Conservation (phyloP, 1,140 invertebrate species). For the Eueides isabella region DNA sequence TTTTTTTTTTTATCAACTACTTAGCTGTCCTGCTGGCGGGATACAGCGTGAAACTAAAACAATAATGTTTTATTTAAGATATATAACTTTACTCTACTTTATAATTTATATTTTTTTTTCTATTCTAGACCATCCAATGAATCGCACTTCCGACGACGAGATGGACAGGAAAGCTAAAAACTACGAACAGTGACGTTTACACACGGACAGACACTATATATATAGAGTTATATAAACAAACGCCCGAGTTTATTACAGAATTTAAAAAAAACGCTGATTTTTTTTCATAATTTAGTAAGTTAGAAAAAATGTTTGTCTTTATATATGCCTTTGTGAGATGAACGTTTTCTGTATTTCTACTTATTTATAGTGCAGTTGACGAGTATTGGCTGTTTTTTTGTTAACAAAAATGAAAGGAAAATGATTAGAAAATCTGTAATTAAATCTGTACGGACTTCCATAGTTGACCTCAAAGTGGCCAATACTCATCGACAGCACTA, state of each 20-base stretch:
- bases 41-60: no score
- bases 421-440: no score
- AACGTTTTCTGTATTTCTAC: not conserved
- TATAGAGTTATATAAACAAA: conserved; percentile 11
- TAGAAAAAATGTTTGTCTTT: conserved; percentile 6
- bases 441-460: no score
- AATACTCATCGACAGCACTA: no score
- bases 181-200: conserved; percentile 73
- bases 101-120: conserved; percentile 27
- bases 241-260: not conserved
- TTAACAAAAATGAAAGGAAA: no score
- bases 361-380: not conserved
- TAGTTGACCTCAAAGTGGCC: no score
- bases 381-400: no score
- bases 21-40: no score
- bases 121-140: conserved; percentile 69
- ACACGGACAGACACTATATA: conserved; percentile 34
- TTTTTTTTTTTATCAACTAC: no score
- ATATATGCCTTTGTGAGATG: not conserved
- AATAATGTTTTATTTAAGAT: no score
- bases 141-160: conserved; percentile 75
- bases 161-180: conserved; percentile 75
- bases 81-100: conserved; percentile 1
- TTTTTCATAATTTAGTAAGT: not conserved
- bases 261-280: not conserved